Evolutionary conservation across 2,797 vertebrate genomes (phyloP), one percentile per base, ranked within the genome.

Genomic region (Pogonophryne albipinna): DNA sequence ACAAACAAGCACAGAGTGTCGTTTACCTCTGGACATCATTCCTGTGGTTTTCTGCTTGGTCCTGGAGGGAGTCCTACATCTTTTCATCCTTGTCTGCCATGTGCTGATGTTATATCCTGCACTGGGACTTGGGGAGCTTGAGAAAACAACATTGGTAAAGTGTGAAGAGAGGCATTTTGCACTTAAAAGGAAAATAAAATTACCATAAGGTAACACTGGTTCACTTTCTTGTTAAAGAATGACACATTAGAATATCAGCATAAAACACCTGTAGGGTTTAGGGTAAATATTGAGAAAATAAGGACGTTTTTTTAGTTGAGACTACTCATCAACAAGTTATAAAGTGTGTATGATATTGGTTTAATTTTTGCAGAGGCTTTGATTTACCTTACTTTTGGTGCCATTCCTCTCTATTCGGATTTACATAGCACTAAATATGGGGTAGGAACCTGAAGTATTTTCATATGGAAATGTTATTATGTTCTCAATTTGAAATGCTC

Each of bases 21-120:
- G 17, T 71, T 69, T 58, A 83, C 79, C 70, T 80, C 60, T 13
- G 38, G 17, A 63, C 42, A 27, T 53, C 65, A 56, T 65, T 85
- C 64, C 71, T 73, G 68, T 72, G 73, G 52, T 78, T 86, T 83
- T 79, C 85, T 86, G 82, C 12, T 17, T 3, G 34, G 23, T 46
- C 55, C 67, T 63, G 55, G 60, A 58, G 70, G 78, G 49, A 78
- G 52, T 74, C 50, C 44, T 6, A 61, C 38, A 74, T 50, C 17
- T 52, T 68, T 74, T 85, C 57, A 82, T 70, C 74, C 59, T 45
- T 55, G 41, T 9, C 56, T 71, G 52, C 56, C 69, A 34, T 47
- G 38, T 50, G 62, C 62, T 85, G 87, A 78, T 79, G 82, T 82
- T 51, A 88, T 42, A 50, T 75, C 4, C 38, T 19, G 51, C 13